Percentiles rank a stretch among this genome's conserved stretches.
These are phyloP conservation scores for Cantharis rufa DNA, from an alignment of 2,888 invertebrate species.

Conservation along the genomic window DNA sequence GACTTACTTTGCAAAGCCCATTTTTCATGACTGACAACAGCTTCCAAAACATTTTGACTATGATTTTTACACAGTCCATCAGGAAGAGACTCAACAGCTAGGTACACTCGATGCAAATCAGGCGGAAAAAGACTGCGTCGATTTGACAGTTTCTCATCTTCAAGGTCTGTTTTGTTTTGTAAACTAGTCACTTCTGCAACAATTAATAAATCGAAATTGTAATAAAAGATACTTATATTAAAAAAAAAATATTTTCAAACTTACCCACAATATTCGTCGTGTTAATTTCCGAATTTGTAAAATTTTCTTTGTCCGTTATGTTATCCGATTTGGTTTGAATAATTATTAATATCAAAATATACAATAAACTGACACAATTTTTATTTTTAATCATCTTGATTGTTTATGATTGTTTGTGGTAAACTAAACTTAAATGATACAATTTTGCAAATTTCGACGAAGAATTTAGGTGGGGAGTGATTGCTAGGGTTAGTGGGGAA, in stretches of 20 bases:
- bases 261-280: background rate
- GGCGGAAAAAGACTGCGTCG: slow-evolving; percentile 35
- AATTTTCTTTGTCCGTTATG: background rate
- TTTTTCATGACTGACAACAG: slow-evolving; percentile 55
- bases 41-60: slow-evolving; percentile 57
- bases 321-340: background rate
- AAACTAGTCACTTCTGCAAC: background rate
- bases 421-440: slow-evolving; percentile 4
- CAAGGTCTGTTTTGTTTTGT: background rate
- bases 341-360: background rate
- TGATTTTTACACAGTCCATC: slow-evolving; percentile 55
- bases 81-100: slow-evolving; percentile 45
- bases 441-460: slow-evolving; percentile 8
- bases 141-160: background rate
- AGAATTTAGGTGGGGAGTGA: slow-evolving; percentile 5
- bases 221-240: fast-evolving
- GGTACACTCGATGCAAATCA: slow-evolving; percentile 56
- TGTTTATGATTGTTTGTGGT: slow-evolving; percentile 37
- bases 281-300: background rate
- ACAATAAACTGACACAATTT: background rate
- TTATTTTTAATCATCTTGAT: background rate
- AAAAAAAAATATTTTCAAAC: background rate
- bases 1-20: slow-evolving; percentile 36
- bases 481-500: slow-evolving; percentile 3
- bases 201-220: background rate